Evolutionary conservation across 2,113 vertebrate genomes (phyloP), one percentile per base, ranked within the genome.

Genomic region (Melanotaenia duboulayi): DNA sequence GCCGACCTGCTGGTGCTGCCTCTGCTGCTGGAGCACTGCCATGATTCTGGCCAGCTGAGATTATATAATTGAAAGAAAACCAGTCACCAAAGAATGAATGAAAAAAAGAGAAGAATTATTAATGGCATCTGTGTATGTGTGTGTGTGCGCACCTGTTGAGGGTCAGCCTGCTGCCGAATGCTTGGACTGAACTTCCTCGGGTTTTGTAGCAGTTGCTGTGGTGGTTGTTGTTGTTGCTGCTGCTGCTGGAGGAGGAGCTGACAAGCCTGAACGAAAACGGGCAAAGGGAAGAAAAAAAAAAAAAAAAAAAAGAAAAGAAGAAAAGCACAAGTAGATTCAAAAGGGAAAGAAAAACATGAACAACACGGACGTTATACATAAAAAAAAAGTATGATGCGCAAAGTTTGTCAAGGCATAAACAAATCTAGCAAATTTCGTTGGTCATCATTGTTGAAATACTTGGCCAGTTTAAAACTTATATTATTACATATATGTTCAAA

Each of bases 161-260:
- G 93, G 80, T 99, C 98, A 49, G 96, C 91, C 91, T 98, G 97
- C 69, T 98, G 98, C 62, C 97, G 95, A 75, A 98, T 94, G 37
- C 96, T 97, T 57, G 96, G 96, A 20, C 96, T 93, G 86, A 99
- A 96, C 92, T 99, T 99, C 78, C 98, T 97, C 95, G 98, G 97
- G 92, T 97, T 99, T 87, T 98, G 97, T 79, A 99, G 92, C 20
- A 99, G 89, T 75, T 98, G 96, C 22, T 95, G 93, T 8, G 92
- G 94, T 25, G 93, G 96, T 5, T 28, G 28, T 28, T 60, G 92
- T 11, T 83, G 92, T 68, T 91, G 93, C 82, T 96, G 97, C 64
- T 93, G 94, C 80, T 94, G 94, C 85, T 99, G 97, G 35, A 99
- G 90, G 56, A 99, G 96, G 72, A 99, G 96, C 92, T 99, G 97